Conservation (phyloP, 2,113 vertebrate genomes). For the Tapirus terrestris region DNA sequence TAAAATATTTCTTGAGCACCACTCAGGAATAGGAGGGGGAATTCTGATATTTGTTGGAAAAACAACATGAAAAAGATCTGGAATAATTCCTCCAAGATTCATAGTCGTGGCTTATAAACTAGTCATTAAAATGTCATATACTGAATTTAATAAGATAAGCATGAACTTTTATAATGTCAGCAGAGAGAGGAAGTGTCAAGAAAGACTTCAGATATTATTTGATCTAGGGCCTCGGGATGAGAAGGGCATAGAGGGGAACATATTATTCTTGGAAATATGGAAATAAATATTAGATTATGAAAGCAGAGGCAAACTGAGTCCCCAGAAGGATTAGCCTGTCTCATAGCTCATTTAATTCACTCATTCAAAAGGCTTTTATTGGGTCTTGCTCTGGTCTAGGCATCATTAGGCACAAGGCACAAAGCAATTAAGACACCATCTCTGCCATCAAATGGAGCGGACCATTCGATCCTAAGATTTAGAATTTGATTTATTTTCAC, state of each 20-base stretch:
- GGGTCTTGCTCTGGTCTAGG: not conserved
- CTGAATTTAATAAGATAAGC: not conserved
- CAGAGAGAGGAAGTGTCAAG: not conserved
- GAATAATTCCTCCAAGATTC: not conserved
- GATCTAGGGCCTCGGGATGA: not conserved
- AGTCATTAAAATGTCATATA: not conserved
- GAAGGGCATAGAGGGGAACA: not conserved
- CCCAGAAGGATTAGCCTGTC: not conserved
- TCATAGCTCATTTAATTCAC: not conserved
- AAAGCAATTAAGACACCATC: not conserved
- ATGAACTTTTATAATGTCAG: not conserved
- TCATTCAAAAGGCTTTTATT: not conserved
- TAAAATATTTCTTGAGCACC: not conserved
- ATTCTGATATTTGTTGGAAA: not conserved
- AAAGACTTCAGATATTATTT: not conserved
- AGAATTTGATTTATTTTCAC: not conserved
- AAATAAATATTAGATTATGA: not conserved
- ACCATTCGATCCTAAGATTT: not conserved
- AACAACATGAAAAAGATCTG: not conserved
- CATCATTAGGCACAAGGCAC: not conserved
- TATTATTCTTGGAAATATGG: not conserved
- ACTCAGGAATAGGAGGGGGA: no score
- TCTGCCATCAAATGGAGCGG: not conserved
- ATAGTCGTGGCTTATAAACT: not conserved
- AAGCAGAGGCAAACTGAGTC: not conserved